Conservation (phyloP, 2,113 vertebrate species). For the Cygnus atratus region DNA sequence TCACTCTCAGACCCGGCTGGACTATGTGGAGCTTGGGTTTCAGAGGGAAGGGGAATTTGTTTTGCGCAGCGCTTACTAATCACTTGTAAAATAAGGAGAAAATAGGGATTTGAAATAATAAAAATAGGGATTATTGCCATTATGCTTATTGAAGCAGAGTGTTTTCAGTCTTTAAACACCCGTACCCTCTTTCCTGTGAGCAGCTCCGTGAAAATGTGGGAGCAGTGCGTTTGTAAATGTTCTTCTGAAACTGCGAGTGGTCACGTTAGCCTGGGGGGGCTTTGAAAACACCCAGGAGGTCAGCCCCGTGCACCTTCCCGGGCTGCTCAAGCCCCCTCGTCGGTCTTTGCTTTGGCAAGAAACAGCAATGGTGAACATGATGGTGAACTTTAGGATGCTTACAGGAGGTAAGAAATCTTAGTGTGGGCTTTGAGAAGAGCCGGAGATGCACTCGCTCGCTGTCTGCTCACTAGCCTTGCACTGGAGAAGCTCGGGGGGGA, state of each 20-base stretch:
- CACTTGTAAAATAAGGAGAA: not conserved
- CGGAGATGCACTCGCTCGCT: not conserved
- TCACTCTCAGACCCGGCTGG: not conserved
- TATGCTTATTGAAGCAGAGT: not conserved
- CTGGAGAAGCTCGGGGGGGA: not conserved
- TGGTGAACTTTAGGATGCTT: not conserved
- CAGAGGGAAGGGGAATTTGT: not conserved
- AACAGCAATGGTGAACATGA: not conserved
- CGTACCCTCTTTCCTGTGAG: accelerated
- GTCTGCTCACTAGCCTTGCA: not conserved
- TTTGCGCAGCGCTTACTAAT: not conserved
- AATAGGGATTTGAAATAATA: not conserved
- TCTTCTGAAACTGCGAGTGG: not conserved
- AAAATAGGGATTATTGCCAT: not conserved
- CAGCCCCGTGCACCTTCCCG: not conserved
- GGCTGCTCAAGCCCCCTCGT: too few relatives aligned
- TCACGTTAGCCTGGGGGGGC: not conserved
- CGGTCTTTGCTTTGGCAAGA: not conserved
- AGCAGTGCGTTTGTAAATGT: not conserved
- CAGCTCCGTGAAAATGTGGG: not conserved
- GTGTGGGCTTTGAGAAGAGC: not conserved
- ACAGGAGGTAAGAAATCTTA: not conserved
- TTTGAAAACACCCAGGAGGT: not conserved
- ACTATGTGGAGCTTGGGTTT: not conserved
- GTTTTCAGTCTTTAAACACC: not conserved